Conservation (phyloP, 2,113 vertebrate genomes). For the Eptesicus fuscus region DNA sequence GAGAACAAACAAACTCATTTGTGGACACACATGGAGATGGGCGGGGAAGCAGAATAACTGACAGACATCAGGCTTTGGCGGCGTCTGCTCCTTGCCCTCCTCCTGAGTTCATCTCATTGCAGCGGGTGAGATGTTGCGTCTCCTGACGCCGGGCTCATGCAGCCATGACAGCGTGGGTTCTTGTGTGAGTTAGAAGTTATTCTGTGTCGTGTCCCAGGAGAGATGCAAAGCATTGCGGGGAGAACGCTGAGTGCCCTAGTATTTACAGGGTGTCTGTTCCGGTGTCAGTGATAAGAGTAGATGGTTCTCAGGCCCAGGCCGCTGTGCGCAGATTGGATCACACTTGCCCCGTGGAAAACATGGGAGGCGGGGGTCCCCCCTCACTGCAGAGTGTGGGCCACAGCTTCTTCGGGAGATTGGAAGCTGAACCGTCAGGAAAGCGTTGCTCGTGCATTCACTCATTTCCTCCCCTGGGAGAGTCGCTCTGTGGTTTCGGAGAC, state of each 20-base stretch:
- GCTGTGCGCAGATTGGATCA: neutral
- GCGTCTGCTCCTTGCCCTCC: neutral
- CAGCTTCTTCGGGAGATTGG: neutral
- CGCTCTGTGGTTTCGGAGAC: neutral
- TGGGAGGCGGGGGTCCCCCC: neutral
- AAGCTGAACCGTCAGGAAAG: neutral
- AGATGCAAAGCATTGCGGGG: neutral
- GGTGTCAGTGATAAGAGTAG: neutral
- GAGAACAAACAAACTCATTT: neutral
- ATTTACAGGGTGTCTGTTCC: neutral
- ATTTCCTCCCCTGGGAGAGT: neutral
- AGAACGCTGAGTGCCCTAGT: neutral
- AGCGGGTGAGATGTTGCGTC: neutral
- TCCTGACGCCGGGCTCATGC: neutral
- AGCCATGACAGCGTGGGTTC: neutral
- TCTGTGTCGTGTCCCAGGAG: neutral
- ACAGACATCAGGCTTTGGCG: neutral
- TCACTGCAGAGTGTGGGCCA: neutral
- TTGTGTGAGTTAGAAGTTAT: neutral
- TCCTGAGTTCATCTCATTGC: neutral
- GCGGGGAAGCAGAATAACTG: too few relatives aligned
- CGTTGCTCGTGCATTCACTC: accelerated
- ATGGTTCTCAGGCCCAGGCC: neutral
- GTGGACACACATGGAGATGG: neutral
- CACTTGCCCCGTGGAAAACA: accelerated